Base-by-base conservation (phyloP, 2,797 vertebrate species). In the Atherinosoma microstoma region DNA sequence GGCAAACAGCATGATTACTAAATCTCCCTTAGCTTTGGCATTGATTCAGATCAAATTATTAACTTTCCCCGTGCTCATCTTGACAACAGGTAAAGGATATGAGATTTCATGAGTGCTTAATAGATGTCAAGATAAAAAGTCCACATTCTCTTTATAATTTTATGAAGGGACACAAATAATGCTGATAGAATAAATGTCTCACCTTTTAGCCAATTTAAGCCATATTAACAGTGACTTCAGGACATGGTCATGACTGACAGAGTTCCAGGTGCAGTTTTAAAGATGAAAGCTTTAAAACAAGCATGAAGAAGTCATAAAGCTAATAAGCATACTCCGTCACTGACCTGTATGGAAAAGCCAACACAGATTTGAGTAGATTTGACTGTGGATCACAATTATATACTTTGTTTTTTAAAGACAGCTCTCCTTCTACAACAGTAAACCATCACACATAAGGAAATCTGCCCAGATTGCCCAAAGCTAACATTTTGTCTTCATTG, bases 21-120 rank as follows among this genome's bases (percentile, higher is more conserved):
- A 72, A 64, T 42, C 20, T 60, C 57, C 56, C 70, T 58, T n/a
- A 70, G 79, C 87, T 89, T 84, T 87, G 81, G 79, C 76, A 66
- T 83, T 12, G 68, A 64, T 78, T 42, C 56, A 76, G 60, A 45
- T 78, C 24, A 63, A 78, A 58, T 59, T 0, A 62, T 59, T 73
- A 58, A 20, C 64, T 59, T 73, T 61, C 38, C 27, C 65, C 64
- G 70, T 73, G 65, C 62, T 61, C 45, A 59, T 66, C 42, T 62
- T 69, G 34, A 75, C 22, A 45, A 5, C 5, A 16, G 30, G 42
- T 67, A 54, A 66, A 67, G 65, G 40, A 75, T 66, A 75, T 54
- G 62, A 76, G 12, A 56, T 11, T 60, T 24, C 70, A 2, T 18
- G 30, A 15, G 4, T 27, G 7, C 29, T 20, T 30, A 3, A 67